Base-by-base conservation (phyloP, 2,113 vertebrate genomes). In the Pyxicephalus adspersus region DNA sequence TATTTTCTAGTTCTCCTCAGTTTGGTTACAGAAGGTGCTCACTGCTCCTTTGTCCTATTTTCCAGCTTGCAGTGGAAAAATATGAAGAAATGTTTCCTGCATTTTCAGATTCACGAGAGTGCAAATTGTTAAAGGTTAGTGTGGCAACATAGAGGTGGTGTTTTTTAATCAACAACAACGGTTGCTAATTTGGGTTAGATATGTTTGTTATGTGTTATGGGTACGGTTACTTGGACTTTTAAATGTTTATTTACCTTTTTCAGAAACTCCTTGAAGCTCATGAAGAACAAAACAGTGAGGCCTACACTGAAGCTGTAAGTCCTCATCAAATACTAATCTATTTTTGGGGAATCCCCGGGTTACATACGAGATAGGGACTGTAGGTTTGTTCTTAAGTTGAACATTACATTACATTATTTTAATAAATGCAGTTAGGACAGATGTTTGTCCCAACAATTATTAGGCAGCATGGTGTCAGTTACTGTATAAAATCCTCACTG, bases 81-180 rank as follows among this genome's bases (percentile, higher is more conserved):
- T 99, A 99, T 0, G 98, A 99, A 82, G 97, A 99, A 87, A 98
- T 99, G 98, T 99, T 99, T 87, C 97, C 98, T 0, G 97, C 98
- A 0, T 99, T 98, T 90, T 94, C 97, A 55, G 98, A 99, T 85
- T 99, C 98, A 45, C 93, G 98, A 90, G 98, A 99, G 87, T 99
- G 97, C 92, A 98, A 99, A 86, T 89, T 99, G 83, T 84, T 99
- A 89, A 99, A 99, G 95, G 98, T 98, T 89, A 87, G 87, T 87
- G 3, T n/a, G 74, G 3, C 4, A 8, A 15, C 2, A 26, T 23
- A 45, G 34, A 22, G 57, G 57, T 60, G 19, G 20, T 23, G 38
- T 45, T 45, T 45, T 45, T 45, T 8, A 13, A 13, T 45, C 38
- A 45, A 45, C 19, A 23, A 23, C 20, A 60, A 60, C 11, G 22